These are phyloP conservation scores for Tupaia chinensis DNA, from an alignment of 2,113 vertebrate species.

Conservation along the genomic window DNA sequence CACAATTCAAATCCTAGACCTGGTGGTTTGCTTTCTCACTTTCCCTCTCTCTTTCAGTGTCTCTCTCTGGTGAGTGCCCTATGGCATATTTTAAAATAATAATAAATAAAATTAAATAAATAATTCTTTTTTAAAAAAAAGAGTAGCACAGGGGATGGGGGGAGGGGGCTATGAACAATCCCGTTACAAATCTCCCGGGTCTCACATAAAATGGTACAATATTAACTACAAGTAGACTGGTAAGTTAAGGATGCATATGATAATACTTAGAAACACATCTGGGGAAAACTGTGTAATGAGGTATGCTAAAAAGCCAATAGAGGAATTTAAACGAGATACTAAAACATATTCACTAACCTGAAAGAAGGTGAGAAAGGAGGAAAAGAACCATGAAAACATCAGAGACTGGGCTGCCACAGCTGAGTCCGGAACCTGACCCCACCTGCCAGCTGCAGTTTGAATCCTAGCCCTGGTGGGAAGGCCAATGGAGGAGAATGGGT, in stretches of 20 bases:
- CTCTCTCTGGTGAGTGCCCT: too few species aligned
- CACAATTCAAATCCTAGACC: too few species aligned
- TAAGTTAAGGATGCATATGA: neutral
- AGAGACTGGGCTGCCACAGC: too few species aligned
- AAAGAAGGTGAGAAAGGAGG: constrained; percentile 31
- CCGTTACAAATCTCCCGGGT: neutral
- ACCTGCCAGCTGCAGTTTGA: too few species aligned
- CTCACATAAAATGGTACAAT: constrained; percentile 9
- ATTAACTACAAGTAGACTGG: neutral
- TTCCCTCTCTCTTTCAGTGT: too few species aligned
- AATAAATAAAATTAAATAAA: too few species aligned
- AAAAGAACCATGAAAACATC: neutral
- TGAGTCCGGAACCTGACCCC: too few species aligned
- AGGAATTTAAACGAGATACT: constrained; percentile 32
- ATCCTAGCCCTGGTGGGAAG: too few species aligned
- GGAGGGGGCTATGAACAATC: neutral
- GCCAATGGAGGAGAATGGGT: too few species aligned
- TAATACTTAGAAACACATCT: neutral
- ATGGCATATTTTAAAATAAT: too few species aligned
- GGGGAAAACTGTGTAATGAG: constrained; percentile 8
- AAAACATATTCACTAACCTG: constrained; percentile 15
- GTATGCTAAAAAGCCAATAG: neutral
- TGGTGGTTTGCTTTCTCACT: too few species aligned
- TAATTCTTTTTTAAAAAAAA: neutral
- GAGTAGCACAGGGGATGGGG: neutral